A percentile compares a stretch with the other conserved stretches of the same genome.
Conservation (phyloP, 1,140 invertebrate species). For the Penaeus japonicus region DNA sequence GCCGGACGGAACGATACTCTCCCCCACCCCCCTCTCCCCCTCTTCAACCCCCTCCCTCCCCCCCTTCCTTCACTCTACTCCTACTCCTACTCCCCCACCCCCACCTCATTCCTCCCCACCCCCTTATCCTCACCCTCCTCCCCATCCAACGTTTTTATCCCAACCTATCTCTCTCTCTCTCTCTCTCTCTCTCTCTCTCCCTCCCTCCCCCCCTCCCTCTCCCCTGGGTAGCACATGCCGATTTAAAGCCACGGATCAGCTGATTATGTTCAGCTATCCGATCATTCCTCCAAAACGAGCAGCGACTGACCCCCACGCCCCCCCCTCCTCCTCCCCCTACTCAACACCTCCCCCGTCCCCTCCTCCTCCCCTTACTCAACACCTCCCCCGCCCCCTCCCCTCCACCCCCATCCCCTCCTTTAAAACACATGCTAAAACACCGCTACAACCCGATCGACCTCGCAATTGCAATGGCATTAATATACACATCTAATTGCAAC, state of each 20-base stretch:
- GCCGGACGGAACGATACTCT: background rate
- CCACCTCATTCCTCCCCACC: background rate
- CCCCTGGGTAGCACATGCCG: background rate
- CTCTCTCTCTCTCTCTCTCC: background rate
- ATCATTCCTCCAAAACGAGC: background rate
- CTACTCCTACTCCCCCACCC: background rate
- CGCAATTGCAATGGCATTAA: too few relatives aligned
- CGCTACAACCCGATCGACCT: too few relatives aligned
- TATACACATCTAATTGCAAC: too few relatives aligned
- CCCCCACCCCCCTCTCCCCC: background rate
- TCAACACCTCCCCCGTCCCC: background rate
- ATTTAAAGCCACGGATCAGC: too few relatives aligned
- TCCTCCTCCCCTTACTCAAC: background rate
- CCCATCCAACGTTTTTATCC: background rate
- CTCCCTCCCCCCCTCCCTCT: background rate
- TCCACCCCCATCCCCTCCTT: background rate
- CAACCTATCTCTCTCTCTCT: background rate
- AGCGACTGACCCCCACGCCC: background rate
- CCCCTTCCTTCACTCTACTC: background rate
- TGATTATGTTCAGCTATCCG: background rate
- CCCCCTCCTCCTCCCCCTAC: background rate
- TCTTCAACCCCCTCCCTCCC: background rate
- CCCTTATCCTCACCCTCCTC: background rate
- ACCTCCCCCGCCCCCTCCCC: background rate
- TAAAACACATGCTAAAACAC: background rate